Percentiles rank a stretch among this genome's conserved stretches.
These are phyloP conservation scores for Trachops cirrhosus DNA, from an alignment of 2,797 vertebrate genomes.

Conservation along the genomic window DNA sequence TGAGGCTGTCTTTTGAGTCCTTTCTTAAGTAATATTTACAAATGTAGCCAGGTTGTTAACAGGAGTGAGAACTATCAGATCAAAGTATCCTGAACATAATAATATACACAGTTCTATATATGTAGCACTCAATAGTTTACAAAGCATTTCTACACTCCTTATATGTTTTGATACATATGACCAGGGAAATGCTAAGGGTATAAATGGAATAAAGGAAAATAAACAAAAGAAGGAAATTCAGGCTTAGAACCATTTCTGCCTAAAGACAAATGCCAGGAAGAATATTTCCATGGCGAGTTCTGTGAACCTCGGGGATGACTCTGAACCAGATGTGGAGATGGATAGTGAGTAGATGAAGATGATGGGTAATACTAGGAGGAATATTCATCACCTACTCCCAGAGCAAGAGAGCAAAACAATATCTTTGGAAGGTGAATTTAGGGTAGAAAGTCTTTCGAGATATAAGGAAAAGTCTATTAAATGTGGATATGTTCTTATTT, in stretches of 20 bases:
- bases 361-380: neutral
- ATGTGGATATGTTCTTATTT: constrained; percentile 28
- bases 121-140: neutral
- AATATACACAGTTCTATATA: neutral
- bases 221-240: neutral
- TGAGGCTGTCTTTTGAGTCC: neutral
- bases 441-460: neutral
- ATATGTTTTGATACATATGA: neutral
- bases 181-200: neutral
- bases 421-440: constrained; percentile 52
- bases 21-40: neutral
- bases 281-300: neutral
- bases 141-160: neutral
- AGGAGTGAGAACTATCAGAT: neutral
- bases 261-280: neutral
- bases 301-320: neutral
- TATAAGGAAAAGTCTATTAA: neutral
- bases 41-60: neutral
- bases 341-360: neutral
- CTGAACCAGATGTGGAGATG: neutral
- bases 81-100: neutral
- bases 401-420: constrained; percentile 46
- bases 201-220: neutral
- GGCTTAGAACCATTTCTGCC: neutral
- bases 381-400: neutral